Base-by-base conservation (phyloP, 2,113 vertebrate species). In the Microtus pennsylvanicus region DNA sequence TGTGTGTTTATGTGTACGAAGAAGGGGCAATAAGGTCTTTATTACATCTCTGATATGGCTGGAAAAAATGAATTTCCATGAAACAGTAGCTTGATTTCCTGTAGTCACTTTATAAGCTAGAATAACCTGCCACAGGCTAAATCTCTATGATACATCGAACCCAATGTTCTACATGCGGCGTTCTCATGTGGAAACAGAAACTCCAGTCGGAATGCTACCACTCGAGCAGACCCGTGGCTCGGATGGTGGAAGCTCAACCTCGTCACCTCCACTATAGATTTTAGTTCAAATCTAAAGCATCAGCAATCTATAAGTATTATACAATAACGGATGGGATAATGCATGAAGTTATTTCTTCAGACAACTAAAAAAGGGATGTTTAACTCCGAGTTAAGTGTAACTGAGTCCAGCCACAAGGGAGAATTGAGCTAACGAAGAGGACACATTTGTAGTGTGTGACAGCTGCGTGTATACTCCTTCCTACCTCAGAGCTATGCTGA, bases 281-380 rank as follows among this genome's bases (percentile, higher is more conserved):
- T 74, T 52, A 83, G 21, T 78, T 94, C 92, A 93, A 81, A 89
- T 91, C 17, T 93, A 67, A 87, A 96, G 83, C 28, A n/a, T 58
- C 61, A 80, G 74, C 82, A 86, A 22, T n/a, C 22, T 45, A 72
- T 30, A 94, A 81, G 85, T 61, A 70, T 9, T 45, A 69, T 45
- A 4, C 72, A 45, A 72, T 55, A 93, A 93, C 1, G 42, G 13
- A 1, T 65, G 8, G 14, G 45, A 33, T 72, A 77, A 67, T 28
- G 80, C 3, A 72, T 52, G 65, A 75, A 77, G 22, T 67, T 89
- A 80, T 95, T 87, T 94, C 69, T 85, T 78, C 16, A 76, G 91
- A 87, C 92, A 89, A 72, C 42, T 80, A 69, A 89, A 72, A 92
- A 69, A 77, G 33, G 67, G n/a, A 93, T 52, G 88, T 96, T 52